phyloP scores from a whole-genome alignment of 2,797 vertebrate genomes.

The Gallinago nigripennis region DNA sequence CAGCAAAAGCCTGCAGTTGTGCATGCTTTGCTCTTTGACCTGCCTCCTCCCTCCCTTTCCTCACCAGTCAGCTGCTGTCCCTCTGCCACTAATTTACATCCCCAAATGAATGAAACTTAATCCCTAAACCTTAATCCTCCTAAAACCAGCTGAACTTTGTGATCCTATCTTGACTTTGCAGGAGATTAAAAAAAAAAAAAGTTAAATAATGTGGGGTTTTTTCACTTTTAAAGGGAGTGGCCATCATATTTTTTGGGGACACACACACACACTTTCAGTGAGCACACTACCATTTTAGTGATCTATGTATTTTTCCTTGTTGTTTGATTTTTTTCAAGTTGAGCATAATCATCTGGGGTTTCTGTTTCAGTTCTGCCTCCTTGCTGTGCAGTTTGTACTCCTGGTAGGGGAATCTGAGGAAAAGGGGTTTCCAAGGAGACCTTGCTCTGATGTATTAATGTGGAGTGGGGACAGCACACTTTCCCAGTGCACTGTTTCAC shows the following conservation, averaged over 20 bases:
- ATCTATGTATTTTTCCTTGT: neutral
- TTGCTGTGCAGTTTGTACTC: neutral
- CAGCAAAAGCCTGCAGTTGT: neutral
- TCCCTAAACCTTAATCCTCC: slow-evolving; percentile 52
- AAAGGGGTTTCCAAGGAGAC: neutral
- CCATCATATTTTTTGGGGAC: neutral
- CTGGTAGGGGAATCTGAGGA: neutral
- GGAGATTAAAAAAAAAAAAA: neutral
- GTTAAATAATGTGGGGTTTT: neutral
- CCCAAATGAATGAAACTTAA: slow-evolving; percentile 53
- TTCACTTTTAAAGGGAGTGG: neutral
- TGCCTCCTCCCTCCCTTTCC: slow-evolving; percentile 19
- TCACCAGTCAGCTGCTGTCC: slow-evolving; percentile 20
- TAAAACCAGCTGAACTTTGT: slow-evolving; percentile 58
- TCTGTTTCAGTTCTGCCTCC: neutral
- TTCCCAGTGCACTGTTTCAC: neutral
- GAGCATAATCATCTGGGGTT: neutral
- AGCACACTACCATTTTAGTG: neutral
- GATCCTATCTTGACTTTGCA: slow-evolving; percentile 56
- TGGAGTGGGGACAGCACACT: neutral
- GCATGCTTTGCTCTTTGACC: slow-evolving; percentile 46
- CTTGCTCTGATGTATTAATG: neutral
- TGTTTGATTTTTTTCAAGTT: neutral
- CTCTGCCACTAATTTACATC: slow-evolving; percentile 43
- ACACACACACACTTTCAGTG: neutral